Evolutionary conservation across 2,888 invertebrate species (phyloP).

Genomic region (Macrophya alboannulata): DNA sequence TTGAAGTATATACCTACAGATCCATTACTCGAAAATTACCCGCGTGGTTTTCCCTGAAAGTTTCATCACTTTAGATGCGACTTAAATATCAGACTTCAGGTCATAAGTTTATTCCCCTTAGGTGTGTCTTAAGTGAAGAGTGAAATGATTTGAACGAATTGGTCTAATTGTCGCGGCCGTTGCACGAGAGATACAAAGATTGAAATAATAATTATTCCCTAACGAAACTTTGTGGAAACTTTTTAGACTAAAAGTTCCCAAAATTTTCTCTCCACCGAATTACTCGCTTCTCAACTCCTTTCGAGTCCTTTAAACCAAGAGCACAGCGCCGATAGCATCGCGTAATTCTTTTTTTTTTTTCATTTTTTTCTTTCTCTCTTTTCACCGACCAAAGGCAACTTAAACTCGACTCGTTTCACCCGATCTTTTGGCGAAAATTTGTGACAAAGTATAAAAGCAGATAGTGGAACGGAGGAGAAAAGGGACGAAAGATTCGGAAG

Average conservation of each 20-base stretch:
- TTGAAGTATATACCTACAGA: neutral
- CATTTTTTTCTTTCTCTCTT: neutral
- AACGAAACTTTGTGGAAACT: slow-evolving; percentile 21
- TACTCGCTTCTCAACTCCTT: slow-evolving; percentile 13
- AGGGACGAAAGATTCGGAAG: slow-evolving; percentile 42
- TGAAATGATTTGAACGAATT: neutral
- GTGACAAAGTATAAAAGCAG: slow-evolving; percentile 23
- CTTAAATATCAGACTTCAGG: neutral
- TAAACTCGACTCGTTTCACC: neutral
- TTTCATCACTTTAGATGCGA: neutral
- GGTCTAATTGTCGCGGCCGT: neutral
- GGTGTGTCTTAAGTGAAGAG: neutral
- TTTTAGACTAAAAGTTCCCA: neutral
- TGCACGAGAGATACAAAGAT: neutral
- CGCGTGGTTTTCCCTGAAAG: neutral
- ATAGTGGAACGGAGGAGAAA: slow-evolving; percentile 37
- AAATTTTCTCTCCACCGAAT: neutral
- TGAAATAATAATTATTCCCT: slow-evolving; percentile 13
- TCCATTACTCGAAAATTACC: neutral
- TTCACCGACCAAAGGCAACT: slow-evolving; percentile 2
- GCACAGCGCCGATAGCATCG: neutral
- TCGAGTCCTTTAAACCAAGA: slow-evolving; percentile 3
- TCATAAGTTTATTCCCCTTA: neutral
- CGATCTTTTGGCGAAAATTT: slow-evolving; percentile 39
- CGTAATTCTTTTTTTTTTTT: neutral